These are phyloP conservation scores for Barypeithes pellucidus DNA, from an alignment of 2,888 invertebrate genomes.

Conservation along the genomic window DNA sequence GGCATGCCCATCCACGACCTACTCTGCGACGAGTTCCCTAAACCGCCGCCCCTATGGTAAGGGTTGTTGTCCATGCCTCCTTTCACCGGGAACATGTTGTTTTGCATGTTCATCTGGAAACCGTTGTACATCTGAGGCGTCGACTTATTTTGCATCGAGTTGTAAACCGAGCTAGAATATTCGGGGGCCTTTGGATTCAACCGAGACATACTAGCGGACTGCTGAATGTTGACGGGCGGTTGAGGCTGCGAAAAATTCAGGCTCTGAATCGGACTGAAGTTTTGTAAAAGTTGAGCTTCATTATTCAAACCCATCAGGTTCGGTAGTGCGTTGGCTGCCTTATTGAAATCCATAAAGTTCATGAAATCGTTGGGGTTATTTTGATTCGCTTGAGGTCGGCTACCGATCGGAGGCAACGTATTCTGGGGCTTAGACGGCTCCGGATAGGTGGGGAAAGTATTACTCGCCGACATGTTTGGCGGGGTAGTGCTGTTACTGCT, in stretches of 20 bases:
- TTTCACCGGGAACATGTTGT: constrained; percentile 58
- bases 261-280: constrained; percentile 64
- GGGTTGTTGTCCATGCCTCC: constrained; percentile 47
- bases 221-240: constrained; percentile 56
- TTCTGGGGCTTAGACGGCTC: constrained; percentile 63
- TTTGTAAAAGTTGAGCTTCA: constrained; percentile 66
- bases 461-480: constrained; percentile 67
- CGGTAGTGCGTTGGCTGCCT: constrained; percentile 66
- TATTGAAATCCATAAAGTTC: constrained; percentile 56
- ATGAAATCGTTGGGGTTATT: constrained; percentile 55
- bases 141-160: constrained; percentile 60
- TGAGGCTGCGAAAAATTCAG: constrained; percentile 67
- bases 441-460: constrained; percentile 56
- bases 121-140: constrained; percentile 61
- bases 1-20: constrained; percentile 67
- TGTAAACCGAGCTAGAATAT: constrained; percentile 74
- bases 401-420: constrained; percentile 66
- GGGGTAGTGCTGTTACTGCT: constrained; percentile 74
- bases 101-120: constrained; percentile 59
- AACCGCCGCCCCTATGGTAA: constrained; percentile 30
- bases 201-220: constrained; percentile 62
- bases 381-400: constrained; percentile 62
- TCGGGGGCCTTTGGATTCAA: constrained; percentile 88
- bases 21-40: constrained; percentile 57
- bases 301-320: constrained; percentile 66